Evolutionary conservation across 2,888 invertebrate genomes (phyloP).

Genomic region (Digitonthophagus gazella): DNA sequence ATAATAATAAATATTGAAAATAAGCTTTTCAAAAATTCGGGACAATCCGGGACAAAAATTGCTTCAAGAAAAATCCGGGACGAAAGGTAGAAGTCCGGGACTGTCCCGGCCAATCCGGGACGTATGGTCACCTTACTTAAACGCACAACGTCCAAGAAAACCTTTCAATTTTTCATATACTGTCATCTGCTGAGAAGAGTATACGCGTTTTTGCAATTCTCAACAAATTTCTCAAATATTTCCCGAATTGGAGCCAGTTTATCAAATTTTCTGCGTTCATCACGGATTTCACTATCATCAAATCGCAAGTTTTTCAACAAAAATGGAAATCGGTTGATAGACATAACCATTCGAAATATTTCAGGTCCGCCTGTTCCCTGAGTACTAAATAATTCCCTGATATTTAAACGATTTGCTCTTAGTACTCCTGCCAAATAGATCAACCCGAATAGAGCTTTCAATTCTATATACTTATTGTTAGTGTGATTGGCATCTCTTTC

Average conservation of each 20-base stretch:
- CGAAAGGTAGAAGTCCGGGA: too few relatives aligned
- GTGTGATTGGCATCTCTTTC: conserved; percentile 31
- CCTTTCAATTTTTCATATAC: conserved; percentile 14
- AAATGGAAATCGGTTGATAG: conserved; percentile 32
- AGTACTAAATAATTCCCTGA: conserved; percentile 31
- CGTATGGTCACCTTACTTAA: too few relatives aligned
- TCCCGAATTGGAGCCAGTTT: conserved; percentile 20
- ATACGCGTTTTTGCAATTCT: conserved; percentile 11
- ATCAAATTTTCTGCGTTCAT: conserved; percentile 27
- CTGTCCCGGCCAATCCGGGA: too few relatives aligned
- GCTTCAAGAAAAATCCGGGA: too few relatives aligned
- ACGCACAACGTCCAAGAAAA: conserved; percentile 14
- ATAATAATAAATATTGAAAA: too few relatives aligned
- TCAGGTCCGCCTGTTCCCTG: conserved; percentile 32
- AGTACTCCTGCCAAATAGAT: conserved; percentile 36
- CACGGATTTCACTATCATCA: conserved; percentile 27
- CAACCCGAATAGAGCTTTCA: conserved; percentile 36
- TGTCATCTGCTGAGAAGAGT: conserved; percentile 6
- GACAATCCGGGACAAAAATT: too few relatives aligned
- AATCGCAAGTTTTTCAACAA: conserved; percentile 33
- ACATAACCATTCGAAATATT: conserved; percentile 34
- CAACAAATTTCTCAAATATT: conserved; percentile 8
- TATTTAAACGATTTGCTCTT: conserved; percentile 17
- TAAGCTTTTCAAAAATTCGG: too few relatives aligned
- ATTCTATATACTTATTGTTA: conserved; percentile 34